These are phyloP conservation scores for Agapornis canus DNA, from an alignment of 2,797 vertebrate genomes.

Conservation along the genomic window DNA sequence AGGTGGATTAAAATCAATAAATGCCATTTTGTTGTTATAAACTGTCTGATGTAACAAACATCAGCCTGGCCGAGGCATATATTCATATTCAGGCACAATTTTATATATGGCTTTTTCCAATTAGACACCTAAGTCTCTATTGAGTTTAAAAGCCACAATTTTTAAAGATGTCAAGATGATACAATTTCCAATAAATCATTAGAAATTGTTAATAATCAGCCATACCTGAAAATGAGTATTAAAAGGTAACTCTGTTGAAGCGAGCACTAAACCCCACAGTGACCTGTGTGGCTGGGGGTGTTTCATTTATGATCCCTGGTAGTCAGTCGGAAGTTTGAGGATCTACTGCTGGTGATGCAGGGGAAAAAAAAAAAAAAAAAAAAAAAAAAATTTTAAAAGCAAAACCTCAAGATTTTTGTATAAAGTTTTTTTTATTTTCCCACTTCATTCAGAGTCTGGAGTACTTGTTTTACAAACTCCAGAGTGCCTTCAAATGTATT, in stretches of 20 bases:
- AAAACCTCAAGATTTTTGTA: not conserved
- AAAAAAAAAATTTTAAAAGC: conserved; percentile 9
- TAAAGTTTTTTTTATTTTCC: not conserved
- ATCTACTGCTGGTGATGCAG: not conserved
- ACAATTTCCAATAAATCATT: not conserved
- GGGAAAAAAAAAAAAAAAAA: not conserved
- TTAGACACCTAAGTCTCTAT: not conserved
- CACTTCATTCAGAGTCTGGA: not conserved
- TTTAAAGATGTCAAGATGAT: not conserved
- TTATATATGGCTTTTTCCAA: not conserved
- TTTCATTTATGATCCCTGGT: not conserved
- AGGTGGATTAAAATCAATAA: conserved; percentile 61
- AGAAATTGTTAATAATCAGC: not conserved
- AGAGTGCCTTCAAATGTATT: conserved; percentile 3
- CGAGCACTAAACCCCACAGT: not conserved
- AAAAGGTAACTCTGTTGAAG: not conserved
- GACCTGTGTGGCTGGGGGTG: not conserved
- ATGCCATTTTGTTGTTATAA: conserved; percentile 33
- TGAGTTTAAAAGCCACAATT: not conserved
- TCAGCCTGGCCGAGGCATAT: not conserved
- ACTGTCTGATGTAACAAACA: conserved; percentile 36
- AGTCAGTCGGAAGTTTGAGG: not conserved
- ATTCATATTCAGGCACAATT: not conserved
- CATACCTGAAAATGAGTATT: not conserved
- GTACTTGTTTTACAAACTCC: conserved; percentile 36